Percentiles rank a stretch among this genome's conserved stretches.
These are phyloP conservation scores for Lordiphosa fenestrarum DNA, from an alignment of 2,888 invertebrate genomes.

Conservation along the genomic window DNA sequence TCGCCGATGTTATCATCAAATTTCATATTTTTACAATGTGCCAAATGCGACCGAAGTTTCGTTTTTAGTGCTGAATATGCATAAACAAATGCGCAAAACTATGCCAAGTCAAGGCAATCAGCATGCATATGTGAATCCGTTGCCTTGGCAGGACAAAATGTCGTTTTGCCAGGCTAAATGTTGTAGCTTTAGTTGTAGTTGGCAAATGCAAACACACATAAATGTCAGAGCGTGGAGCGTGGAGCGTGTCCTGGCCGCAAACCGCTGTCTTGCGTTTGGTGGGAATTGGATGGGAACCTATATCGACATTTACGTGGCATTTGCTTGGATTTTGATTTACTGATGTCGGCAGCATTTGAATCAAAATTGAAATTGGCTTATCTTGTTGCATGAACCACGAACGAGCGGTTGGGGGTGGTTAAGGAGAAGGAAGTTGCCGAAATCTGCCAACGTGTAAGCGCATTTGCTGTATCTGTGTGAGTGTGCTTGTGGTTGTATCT, in stretches of 20 bases:
- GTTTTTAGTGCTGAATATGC: constrained; percentile 12
- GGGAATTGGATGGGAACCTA: constrained; percentile 5
- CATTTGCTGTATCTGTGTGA: constrained; percentile 16
- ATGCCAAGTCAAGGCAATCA: constrained; percentile 49
- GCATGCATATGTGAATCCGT: constrained; percentile 52
- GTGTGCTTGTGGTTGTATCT: constrained; percentile 14
- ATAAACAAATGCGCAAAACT: constrained; percentile 39
- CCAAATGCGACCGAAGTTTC: constrained; percentile 20
- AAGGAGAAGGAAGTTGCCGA: constrained; percentile 14
- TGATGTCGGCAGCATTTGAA: constrained; percentile 62
- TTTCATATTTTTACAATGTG: not conserved
- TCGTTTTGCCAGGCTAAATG: not conserved
- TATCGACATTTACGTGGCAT: constrained; percentile 23
- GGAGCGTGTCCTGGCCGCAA: constrained; percentile 25
- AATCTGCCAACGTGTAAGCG: constrained; percentile 48
- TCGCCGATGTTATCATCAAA: constrained; percentile 28
- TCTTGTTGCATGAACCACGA: constrained; percentile 64
- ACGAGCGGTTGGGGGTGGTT: constrained; percentile 42
- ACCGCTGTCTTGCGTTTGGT: constrained; percentile 17
- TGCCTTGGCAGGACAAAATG: too few relatives aligned
- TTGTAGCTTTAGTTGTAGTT: constrained; percentile 23
- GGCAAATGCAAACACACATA: constrained; percentile 57
- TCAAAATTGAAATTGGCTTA: constrained; percentile 73
- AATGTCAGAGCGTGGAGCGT: constrained; percentile 39
- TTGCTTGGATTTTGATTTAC: constrained; percentile 58